Evolutionary conservation across 2,113 vertebrate genomes (phyloP).

Genomic region (human): GRCh38 chr7:113753501-113754000

Average conservation of each 20-base stretch:
- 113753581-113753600: not conserved
- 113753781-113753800: constrained; percentile 10
- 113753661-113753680: not conserved
- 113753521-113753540: not conserved
- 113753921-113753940: constrained; percentile 76
- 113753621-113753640: not conserved
- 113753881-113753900: constrained; percentile 71
- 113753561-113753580: not conserved
- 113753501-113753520: not conserved
- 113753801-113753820: constrained; percentile 44
- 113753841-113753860: constrained; percentile 56
- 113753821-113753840: constrained; percentile 51
- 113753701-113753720: not conserved
- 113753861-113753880: constrained; percentile 67
- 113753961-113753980: constrained; percentile 79
- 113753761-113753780: not conserved
- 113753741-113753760: not conserved
- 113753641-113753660: not conserved
- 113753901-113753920: constrained; percentile 84
- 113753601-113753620: not conserved
- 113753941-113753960: constrained; percentile 70
- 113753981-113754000: constrained; percentile 83
- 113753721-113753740: not conserved
- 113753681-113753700: not conserved
- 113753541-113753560: constrained; percentile 12